Base-by-base conservation (phyloP, 2,113 vertebrate genomes). In the Prietella phreatophila region DNA sequence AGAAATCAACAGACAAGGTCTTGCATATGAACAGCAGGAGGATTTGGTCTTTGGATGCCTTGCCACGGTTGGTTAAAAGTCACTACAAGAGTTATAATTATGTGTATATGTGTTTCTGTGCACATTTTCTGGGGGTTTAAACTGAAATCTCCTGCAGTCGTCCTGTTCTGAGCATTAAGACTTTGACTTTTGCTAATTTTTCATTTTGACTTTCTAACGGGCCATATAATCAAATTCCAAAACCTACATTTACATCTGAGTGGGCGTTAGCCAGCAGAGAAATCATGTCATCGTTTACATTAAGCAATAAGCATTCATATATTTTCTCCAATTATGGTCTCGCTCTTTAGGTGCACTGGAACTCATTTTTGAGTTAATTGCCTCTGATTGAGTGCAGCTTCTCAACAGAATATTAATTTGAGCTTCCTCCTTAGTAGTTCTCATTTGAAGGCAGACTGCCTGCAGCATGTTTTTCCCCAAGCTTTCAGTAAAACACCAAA, bases 341-440 rank as follows among this genome's bases (percentile, higher is more conserved):
- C 92, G 91, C 91, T 91, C 91, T 91, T 88, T 81, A 89, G 84
- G 92, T 93, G 93, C 93, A 91, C 91, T 90, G 92, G 91, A 92
- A 90, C 87, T 93, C 92, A 94, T 94, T 94, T 95, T 92, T 36
- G 91, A 93, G 91, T 93, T 95, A 94, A 93, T 92, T 91, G 94
- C 94, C 94, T 92, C 93, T 87, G 94, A 94, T 81, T 33, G 79
- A 82, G 93, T 94, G 95, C 92, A 93, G 92, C 91, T 93, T 92
- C 92, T 94, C 94, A 95, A 95, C 95, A 94, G 93, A 95, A 95
- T 92, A 95, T 94, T 91, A 95, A 94, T 95, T 94, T 93, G 90
- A 93, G 91, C 94, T 92, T 92, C 87, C 92, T 91, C 93, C 93
- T 95, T 93, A 94, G 93, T 91, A 86, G 92, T 89, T 90, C 92